phyloP scores from a whole-genome alignment of 2,888 invertebrate species.

The Dryomyza anilis region DNA sequence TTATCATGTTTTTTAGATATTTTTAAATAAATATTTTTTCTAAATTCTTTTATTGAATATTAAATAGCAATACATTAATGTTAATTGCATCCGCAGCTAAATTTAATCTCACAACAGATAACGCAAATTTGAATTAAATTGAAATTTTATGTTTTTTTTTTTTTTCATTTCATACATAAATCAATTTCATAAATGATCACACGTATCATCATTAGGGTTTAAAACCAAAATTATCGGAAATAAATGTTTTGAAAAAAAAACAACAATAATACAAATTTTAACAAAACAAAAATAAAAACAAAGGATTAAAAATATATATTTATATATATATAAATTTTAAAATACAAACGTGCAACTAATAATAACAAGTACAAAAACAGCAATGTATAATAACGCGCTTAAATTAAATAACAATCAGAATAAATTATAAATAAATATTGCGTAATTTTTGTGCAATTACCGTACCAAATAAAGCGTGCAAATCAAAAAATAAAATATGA shows the following conservation, averaged over 20 bases:
- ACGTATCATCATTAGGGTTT: background rate
- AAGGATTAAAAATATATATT: too few relatives aligned
- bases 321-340: background rate
- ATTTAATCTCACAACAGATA: too few relatives aligned
- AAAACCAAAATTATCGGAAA: background rate
- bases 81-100: too few relatives aligned
- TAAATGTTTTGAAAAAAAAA: background rate
- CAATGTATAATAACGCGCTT: conserved; percentile 17
- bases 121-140: background rate
- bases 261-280: background rate
- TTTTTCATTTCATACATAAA: background rate
- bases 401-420: conserved; percentile 27
- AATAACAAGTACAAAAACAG: conserved; percentile 2
- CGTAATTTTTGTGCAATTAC: conserved; percentile 17
- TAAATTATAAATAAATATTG: conserved; percentile 26
- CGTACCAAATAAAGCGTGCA: conserved; percentile 9
- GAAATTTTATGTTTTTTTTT: background rate
- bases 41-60: too few relatives aligned
- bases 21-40: too few relatives aligned
- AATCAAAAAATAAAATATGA: too few relatives aligned
- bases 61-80: too few relatives aligned
- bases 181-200: background rate
- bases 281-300: background rate
- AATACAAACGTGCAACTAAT: conserved; percentile 8
- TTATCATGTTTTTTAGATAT: too few relatives aligned